Evolutionary conservation across 2,113 vertebrate genomes (phyloP).

Genomic region (Gavialis gangeticus): DNA sequence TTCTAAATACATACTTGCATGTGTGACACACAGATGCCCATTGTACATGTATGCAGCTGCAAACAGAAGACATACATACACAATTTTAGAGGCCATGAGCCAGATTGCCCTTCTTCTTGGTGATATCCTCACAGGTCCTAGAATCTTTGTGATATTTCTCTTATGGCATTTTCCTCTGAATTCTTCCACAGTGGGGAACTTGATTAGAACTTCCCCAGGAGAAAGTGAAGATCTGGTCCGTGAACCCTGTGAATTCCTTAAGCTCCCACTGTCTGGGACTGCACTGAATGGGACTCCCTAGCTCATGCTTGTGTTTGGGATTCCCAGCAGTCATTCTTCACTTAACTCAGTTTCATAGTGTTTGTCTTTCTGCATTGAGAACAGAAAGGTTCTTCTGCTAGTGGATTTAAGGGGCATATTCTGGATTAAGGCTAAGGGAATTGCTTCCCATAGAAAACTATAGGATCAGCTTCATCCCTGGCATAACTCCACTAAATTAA

Average conservation of each 20-base stretch:
- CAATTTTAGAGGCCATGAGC: neutral
- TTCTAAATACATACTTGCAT: neutral
- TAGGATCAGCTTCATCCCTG: neutral
- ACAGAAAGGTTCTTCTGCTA: slow-evolving; percentile 2
- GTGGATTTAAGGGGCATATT: neutral
- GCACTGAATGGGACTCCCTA: neutral
- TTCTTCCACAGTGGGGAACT: neutral
- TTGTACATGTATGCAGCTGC: neutral
- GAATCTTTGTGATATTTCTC: neutral
- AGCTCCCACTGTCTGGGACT: neutral
- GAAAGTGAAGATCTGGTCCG: neutral
- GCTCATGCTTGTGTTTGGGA: neutral
- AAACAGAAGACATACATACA: neutral
- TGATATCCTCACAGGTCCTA: neutral
- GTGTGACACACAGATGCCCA: neutral
- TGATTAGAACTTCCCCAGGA: neutral
- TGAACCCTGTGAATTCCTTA: neutral
- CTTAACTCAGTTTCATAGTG: neutral
- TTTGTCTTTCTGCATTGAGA: neutral
- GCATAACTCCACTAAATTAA: neutral
- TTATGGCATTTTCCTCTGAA: neutral
- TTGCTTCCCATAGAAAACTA: neutral
- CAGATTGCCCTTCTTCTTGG: neutral
- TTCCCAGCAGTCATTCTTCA: slow-evolving; percentile 14
- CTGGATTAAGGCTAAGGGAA: neutral